These are phyloP conservation scores for Neoaliturus tenellus DNA, from an alignment of 2,888 invertebrate genomes.

Conservation along the genomic window DNA sequence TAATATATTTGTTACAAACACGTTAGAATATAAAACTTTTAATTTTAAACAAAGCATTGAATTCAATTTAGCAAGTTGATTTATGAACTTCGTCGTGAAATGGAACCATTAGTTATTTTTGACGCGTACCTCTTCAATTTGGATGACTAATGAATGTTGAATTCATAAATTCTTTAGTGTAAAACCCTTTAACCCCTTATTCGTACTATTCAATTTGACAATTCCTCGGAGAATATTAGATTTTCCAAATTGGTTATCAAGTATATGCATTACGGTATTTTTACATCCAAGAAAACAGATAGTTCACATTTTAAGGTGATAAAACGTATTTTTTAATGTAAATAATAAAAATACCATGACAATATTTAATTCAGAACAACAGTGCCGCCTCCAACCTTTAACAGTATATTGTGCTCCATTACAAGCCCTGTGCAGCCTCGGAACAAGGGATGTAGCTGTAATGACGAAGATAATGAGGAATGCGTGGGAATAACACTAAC, in stretches of 20 bases:
- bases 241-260: too few species aligned
- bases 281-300: too few species aligned
- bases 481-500: too few species aligned
- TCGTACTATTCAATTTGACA: neutral
- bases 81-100: neutral
- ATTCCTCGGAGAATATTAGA: neutral
- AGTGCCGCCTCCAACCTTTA: too few species aligned
- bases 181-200: neutral
- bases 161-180: neutral
- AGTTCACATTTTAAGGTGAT: too few species aligned
- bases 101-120: constrained; percentile 7
- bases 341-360: too few species aligned
- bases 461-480: neutral
- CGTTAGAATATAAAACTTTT: neutral
- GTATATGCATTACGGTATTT: too few species aligned
- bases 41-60: neutral
- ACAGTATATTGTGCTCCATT: too few species aligned
- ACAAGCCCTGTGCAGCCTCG: too few species aligned
- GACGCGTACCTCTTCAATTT: neutral
- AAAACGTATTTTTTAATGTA: too few species aligned
- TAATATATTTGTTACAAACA: too few species aligned
- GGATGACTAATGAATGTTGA: neutral
- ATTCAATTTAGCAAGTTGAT: neutral
- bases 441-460: neutral
- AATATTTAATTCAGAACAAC: too few species aligned